phyloP scores from a whole-genome alignment of 2,113 vertebrate genomes.

The Tragelaphus scriptus region DNA sequence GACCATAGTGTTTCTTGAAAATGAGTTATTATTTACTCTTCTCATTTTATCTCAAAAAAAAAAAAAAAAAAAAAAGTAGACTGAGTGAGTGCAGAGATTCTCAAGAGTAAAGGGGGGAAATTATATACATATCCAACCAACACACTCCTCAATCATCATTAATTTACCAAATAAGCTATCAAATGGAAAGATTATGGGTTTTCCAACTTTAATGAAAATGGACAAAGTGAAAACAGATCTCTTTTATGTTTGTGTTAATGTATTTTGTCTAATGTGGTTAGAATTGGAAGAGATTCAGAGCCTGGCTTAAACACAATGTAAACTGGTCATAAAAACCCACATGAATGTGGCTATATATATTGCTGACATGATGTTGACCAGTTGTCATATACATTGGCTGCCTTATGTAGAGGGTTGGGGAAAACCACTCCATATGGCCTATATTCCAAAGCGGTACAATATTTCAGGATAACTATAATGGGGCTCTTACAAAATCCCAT shows the following conservation, averaged over 20 bases:
- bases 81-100: neutral
- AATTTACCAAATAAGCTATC: conserved; percentile 40
- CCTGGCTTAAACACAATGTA: conserved; percentile 29
- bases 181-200: conserved; percentile 41
- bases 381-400: neutral
- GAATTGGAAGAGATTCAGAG: conserved; percentile 10
- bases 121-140: neutral
- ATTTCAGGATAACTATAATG: neutral
- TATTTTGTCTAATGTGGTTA: conserved; percentile 48
- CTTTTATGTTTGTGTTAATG: conserved; percentile 36
- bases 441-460: neutral
- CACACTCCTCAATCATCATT: conserved; percentile 4
- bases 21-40: neutral
- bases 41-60: neutral
- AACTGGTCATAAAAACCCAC: conserved; percentile 21
- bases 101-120: neutral
- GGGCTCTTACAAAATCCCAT: neutral
- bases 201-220: conserved; percentile 26
- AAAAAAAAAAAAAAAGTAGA: neutral
- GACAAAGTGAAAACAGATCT: conserved; percentile 50
- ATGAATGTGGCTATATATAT: conserved; percentile 7
- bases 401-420: neutral
- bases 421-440: neutral
- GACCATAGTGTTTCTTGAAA: neutral
- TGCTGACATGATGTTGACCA: neutral